Evolutionary conservation across 2,797 vertebrate species (phyloP).

Genomic region (Triplophysa yarkandensis): DNA sequence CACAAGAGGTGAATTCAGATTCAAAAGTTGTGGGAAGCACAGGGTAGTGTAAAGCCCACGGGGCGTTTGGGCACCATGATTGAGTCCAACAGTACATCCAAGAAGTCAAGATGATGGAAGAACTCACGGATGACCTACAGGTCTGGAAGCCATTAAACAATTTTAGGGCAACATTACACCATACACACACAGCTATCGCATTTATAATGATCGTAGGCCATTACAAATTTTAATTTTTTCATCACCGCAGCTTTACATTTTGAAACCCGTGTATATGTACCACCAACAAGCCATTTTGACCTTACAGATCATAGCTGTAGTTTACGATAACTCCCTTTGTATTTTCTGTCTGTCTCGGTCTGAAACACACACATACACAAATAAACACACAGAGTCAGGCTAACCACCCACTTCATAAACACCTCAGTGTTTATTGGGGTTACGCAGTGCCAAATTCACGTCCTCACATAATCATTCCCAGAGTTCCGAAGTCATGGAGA

Average conservation of each 20-base stretch:
- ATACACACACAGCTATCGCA: conserved; percentile 25
- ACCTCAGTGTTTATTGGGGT: conserved; percentile 22
- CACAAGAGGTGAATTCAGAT: conserved; percentile 16
- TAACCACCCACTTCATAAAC: conserved; percentile 9
- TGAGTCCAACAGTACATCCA: conserved; percentile 42
- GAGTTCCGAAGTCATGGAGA: conserved; percentile 31
- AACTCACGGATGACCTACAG: conserved; percentile 43
- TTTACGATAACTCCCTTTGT: neutral
- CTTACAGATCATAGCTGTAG: conserved; percentile 21
- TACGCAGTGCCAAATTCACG: conserved; percentile 31
- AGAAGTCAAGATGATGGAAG: conserved; percentile 41
- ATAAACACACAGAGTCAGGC: conserved; percentile 3
- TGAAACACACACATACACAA: conserved; percentile 3
- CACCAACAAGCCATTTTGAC: conserved; percentile 10
- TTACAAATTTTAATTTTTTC: conserved; percentile 15
- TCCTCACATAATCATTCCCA: conserved; percentile 40
- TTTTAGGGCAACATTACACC: conserved; percentile 36
- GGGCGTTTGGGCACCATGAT: conserved; percentile 37
- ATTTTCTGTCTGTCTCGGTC: neutral
- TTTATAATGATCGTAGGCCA: conserved; percentile 22
- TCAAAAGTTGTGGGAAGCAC: conserved; percentile 12
- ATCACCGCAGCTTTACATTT: conserved; percentile 5
- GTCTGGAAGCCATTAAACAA: conserved; percentile 51
- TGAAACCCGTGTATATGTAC: neutral
- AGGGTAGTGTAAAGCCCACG: conserved; percentile 16